A percentile compares a stretch with the other conserved stretches of the same genome.
These are phyloP conservation scores for Didymodactylos carnosus DNA, from an alignment of 2,888 invertebrate species.

Conservation along the genomic window DNA sequence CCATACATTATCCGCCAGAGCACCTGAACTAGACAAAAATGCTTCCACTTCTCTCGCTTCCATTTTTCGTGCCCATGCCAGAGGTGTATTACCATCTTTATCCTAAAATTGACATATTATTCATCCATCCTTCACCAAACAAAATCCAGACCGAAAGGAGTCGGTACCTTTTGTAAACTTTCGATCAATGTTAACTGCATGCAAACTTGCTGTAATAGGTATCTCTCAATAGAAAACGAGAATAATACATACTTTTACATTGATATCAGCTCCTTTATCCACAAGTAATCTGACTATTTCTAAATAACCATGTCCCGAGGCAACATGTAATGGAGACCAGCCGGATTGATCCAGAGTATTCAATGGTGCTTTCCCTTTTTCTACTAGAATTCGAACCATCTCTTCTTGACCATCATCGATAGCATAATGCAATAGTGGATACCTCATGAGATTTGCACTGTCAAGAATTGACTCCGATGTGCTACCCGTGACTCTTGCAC, in stretches of 20 bases:
- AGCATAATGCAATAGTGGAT: neutral
- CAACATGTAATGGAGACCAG: neutral
- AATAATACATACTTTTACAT: neutral
- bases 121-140: too few relatives aligned
- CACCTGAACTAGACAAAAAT: neutral
- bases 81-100: neutral
- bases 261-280: neutral
- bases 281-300: neutral
- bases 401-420: neutral
- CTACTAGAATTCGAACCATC: neutral
- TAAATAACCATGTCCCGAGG: neutral
- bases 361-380: neutral
- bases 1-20: neutral
- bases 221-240: too few relatives aligned
- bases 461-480: neutral
- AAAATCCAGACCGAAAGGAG: too few relatives aligned
- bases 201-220: too few relatives aligned
- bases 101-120: neutral
- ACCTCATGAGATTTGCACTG: neutral
- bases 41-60: neutral
- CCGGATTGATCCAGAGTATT: neutral
- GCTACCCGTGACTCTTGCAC: neutral
- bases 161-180: too few relatives aligned
- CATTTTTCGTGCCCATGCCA: neutral
- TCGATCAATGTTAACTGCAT: too few relatives aligned